Evolutionary conservation across 2,113 vertebrate genomes (phyloP), one percentile per base, ranked within the genome.

Genomic region (Copsychus sechellarum): DNA sequence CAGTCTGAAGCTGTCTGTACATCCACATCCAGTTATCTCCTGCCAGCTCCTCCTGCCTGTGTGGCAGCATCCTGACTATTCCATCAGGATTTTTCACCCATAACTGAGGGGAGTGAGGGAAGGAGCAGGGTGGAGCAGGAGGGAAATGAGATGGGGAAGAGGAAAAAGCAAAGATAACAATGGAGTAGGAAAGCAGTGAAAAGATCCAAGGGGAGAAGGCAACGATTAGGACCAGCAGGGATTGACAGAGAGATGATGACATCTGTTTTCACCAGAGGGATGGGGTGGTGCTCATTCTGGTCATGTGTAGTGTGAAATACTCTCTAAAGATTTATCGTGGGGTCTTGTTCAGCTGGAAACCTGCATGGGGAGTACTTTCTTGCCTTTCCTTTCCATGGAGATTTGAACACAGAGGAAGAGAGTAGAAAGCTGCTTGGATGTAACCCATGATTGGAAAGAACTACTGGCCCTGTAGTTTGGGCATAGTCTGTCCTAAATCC

Each of bases 121-220:
- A 56, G 83, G 70, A 93, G 64, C 8, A 73, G 85, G 95, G 88
- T 73, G 86, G 92, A 93, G 82, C 76, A 86, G 82, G 64, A 89
- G 73, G 43, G 69, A 83, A 72, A 65, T 33, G 81, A 84, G 77
- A 78, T 60, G 83, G 25, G 28, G 45, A 76, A 64, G 69, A 86
- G 80, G 83, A 95, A 95, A 81, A 89, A 42, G 65, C 26, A 51
- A 71, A 83, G 91, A 83, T 77, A 92, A 54, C 26, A 64, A 24
- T 5, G 53, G 36, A 79, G 31, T 33, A 81, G 73, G 43, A 78
- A 93, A 87, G 69, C 60, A 60, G 11, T 36, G 53, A 38, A 69
- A 81, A 91, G 69, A 56, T 53, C 76, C 65, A 65, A n/a, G 45
- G n/a, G 48, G 36, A 51, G 48, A 91, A 91, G 54, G 42, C 33